Evolutionary conservation across 2,797 vertebrate genomes (phyloP).

Genomic region (Pangasius sanitwongsei): DNA sequence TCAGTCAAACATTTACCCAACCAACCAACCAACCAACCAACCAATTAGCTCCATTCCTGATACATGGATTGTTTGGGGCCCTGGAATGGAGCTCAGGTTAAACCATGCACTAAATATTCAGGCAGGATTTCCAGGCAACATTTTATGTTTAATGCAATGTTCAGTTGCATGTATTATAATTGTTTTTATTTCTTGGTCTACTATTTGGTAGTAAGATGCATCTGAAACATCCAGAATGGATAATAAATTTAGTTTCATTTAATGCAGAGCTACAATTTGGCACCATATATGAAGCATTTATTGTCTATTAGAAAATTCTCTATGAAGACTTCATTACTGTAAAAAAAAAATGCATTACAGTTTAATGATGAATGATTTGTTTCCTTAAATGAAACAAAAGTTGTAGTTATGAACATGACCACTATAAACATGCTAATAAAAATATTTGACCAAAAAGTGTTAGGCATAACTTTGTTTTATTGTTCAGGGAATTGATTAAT

Average conservation of each 20-base stretch:
- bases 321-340: background rate
- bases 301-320: background rate
- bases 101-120: background rate
- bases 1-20: background rate
- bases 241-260: background rate
- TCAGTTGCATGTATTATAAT: background rate
- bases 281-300: background rate
- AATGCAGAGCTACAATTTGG: constrained; percentile 50
- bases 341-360: background rate
- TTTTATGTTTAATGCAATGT: background rate
- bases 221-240: background rate
- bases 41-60: background rate
- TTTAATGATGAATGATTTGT: constrained; percentile 7
- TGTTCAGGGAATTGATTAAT: constrained; percentile 1
- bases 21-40: background rate
- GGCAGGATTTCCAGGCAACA: background rate
- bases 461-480: background rate
- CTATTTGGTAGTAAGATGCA: background rate
- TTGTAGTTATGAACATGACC: background rate
- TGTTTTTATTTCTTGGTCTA: background rate
- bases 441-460: background rate
- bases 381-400: background rate
- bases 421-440: constrained; percentile 9
- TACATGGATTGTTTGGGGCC: too few relatives aligned
- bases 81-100: background rate